Base-by-base conservation (phyloP, 1,140 invertebrate genomes). In the Hyles euphorbiae region DNA sequence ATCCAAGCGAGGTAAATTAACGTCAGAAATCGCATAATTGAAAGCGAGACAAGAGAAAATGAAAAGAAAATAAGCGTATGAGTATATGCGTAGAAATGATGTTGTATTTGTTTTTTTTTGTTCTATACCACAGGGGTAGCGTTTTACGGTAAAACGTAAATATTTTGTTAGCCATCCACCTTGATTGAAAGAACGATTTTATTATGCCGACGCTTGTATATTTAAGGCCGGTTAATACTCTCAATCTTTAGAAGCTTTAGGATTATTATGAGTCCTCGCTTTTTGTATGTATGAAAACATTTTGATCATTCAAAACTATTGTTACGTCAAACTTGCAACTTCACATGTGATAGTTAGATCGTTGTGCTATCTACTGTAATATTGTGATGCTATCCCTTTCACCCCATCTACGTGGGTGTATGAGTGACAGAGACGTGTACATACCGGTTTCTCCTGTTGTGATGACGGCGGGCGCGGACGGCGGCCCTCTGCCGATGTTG, bases 391-490 rank as follows among this genome's bases (percentile, higher is more conserved):
- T 52, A 52, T 52, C 50, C 50, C 9, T 52, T 33, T 52, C 50
- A 52, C 50, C 33, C 34, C 9, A 52, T n/a, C 10, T 52, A n/a
- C 33, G 33, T 34, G 32, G 4, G n/a, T 3, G 11, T 9, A 54
- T 10, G 36, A 33, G 8, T 45, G 33, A 54, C n/a, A 44, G 11
- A 45, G 22, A 46, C 11, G 51, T 68, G 69, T 83, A 92, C 93
- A 93, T 93, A 98, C 97, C 97, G 92, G 97, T 96, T 93, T 98
- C 97, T 78, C 97, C 97, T 50, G 98, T 99, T 57, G 97, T 98
- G 69, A 98, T 95, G 68, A 96, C 93, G 11, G 95, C 94, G 0
- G 97, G 93, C 32, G 93, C 90, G 70, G 96, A 98, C 1, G 96
- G 94, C 40, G 94, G 93, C 55, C 98, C 97, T 65, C 96, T 91